These are phyloP conservation scores for Myxocyprinus asiaticus DNA, from an alignment of 2,113 vertebrate species.

Conservation along the genomic window DNA sequence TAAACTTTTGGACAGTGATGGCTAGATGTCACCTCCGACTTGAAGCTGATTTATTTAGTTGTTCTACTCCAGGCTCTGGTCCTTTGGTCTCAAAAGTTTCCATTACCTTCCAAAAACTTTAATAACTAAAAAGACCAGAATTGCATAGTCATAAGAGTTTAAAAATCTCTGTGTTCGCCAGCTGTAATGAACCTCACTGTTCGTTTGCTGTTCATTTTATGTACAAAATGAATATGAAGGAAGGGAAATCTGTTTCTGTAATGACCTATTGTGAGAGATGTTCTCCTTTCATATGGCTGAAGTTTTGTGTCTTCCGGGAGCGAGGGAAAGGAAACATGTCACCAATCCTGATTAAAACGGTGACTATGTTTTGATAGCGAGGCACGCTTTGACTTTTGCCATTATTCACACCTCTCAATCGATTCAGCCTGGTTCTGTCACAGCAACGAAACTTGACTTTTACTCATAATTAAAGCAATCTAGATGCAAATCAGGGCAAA, in stretches of 20 bases:
- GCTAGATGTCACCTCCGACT: conserved; percentile 30
- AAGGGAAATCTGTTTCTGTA: conserved; percentile 16
- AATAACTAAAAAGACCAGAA: neutral
- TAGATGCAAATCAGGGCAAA: conserved; percentile 77
- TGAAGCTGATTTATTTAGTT: conserved; percentile 14
- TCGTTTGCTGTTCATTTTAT: neutral
- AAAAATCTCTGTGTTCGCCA: neutral
- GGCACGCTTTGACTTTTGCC: conserved; percentile 67
- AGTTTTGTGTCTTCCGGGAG: conserved; percentile 27
- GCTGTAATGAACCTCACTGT: conserved; percentile 6
- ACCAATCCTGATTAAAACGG: conserved; percentile 54
- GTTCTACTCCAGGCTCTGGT: neutral
- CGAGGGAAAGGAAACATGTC: conserved; percentile 36
- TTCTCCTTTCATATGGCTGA: conserved; percentile 26
- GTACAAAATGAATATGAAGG: conserved; percentile 10
- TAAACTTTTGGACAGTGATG: conserved; percentile 22
- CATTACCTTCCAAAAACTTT: neutral
- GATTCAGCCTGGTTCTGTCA: conserved; percentile 73
- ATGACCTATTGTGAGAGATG: conserved; percentile 27
- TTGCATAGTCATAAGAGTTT: neutral
- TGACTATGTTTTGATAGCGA: conserved; percentile 63
- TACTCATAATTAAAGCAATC: conserved; percentile 81
- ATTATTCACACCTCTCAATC: conserved; percentile 76
- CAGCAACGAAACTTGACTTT: conserved; percentile 74
- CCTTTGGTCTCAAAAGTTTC: neutral